A percentile compares a stretch with the other conserved stretches of the same genome.
Conservation (phyloP, 2,113 vertebrate species). For the Lanius ludovicianus region DNA sequence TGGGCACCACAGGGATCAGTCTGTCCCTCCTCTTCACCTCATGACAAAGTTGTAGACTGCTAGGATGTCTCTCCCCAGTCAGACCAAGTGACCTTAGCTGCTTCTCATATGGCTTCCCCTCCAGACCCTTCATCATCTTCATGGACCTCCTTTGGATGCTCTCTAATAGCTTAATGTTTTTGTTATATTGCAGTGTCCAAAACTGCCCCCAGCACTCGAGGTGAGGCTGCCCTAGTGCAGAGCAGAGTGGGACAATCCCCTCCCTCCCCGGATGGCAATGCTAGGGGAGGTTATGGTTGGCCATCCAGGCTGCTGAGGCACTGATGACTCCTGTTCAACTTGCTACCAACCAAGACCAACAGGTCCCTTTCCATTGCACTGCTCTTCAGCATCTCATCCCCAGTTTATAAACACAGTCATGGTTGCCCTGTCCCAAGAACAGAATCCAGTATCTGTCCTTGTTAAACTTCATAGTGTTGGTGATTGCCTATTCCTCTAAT, state of each 20-base stretch:
- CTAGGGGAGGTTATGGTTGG: not conserved
- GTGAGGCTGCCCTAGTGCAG: not conserved
- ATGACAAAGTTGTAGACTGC: not conserved
- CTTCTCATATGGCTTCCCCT: not conserved
- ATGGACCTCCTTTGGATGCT: not conserved
- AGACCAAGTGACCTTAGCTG: not conserved
- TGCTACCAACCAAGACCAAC: not conserved
- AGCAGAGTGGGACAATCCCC: not conserved
- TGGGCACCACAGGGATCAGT: not conserved
- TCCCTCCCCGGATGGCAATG: fast-evolving
- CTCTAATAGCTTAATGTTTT: not conserved
- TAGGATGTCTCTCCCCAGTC: not conserved
- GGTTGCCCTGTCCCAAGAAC: not conserved
- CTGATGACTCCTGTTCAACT: not conserved
- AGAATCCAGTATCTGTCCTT: not conserved
- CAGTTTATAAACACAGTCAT: not conserved
- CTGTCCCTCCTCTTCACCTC: not conserved
- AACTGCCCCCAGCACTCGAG: not conserved
- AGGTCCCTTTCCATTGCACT: not conserved
- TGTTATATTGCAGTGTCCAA: not conserved
- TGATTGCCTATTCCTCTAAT: not conserved
- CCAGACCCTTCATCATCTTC: not conserved
- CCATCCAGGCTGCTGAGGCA: not conserved
- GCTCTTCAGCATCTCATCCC: not conserved
- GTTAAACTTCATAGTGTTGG: not conserved